Percentiles rank a stretch among this genome's conserved stretches.
Conservation (phyloP, 1,140 invertebrate genomes). For the Listronotus bonariensis region DNA sequence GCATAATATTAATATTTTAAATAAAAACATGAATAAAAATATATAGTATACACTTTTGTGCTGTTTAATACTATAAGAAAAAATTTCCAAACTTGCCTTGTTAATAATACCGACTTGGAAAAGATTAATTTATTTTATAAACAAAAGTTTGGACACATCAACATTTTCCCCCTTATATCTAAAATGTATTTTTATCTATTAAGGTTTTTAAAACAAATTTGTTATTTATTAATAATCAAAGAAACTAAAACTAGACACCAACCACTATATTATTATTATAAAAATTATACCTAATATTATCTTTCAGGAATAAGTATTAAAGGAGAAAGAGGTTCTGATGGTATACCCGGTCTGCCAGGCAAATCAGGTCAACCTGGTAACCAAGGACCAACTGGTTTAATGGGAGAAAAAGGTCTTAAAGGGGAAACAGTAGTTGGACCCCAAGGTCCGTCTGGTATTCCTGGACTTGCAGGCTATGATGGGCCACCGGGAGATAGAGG, state of each 20-base stretch:
- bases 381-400: conserved; percentile 61
- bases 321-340: conserved; percentile 74
- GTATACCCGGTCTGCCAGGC: conserved; percentile 66
- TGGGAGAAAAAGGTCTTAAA: conserved; percentile 70
- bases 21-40: too few species aligned
- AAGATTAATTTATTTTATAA: too few species aligned
- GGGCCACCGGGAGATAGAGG: conserved; percentile 69
- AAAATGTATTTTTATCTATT: too few species aligned
- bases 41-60: too few species aligned
- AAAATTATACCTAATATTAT: too few species aligned
- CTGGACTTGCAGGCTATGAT: conserved; percentile 62
- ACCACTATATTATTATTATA: too few species aligned
- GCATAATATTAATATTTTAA: too few species aligned
- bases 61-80: too few species aligned
- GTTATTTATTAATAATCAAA: neutral
- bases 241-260: too few species aligned
- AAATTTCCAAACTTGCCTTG: too few species aligned
- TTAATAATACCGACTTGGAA: too few species aligned
- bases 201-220: neutral
- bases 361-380: conserved; percentile 62
- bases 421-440: conserved; percentile 67
- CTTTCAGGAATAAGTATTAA: conserved; percentile 63
- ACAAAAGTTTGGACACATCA: too few species aligned
- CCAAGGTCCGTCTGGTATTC: conserved; percentile 64
- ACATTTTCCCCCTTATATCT: neutral